Conservation (phyloP, 2,888 invertebrate genomes). For the Bombylius discolor region DNA sequence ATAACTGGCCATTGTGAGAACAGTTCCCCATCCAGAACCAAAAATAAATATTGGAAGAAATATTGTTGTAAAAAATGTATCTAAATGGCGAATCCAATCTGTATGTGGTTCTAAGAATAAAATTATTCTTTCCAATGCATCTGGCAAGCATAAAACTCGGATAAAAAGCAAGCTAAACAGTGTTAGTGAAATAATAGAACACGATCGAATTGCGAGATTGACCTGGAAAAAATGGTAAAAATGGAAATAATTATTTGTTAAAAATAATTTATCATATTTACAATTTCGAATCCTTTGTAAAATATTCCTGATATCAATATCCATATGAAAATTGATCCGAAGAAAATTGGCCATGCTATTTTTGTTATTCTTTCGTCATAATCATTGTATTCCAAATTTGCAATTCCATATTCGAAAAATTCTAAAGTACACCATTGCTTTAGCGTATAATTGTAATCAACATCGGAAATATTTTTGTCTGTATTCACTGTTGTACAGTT, state of each 20-base stretch:
- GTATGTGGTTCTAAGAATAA: background rate
- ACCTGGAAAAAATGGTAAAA: slow-evolving; percentile 4
- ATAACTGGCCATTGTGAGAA: slow-evolving; percentile 70
- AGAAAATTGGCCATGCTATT: background rate
- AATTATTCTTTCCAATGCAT: background rate
- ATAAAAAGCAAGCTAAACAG: background rate
- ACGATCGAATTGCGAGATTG: slow-evolving; percentile 4
- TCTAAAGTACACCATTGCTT: slow-evolving; percentile 22
- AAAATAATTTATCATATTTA: background rate
- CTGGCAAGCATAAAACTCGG: background rate
- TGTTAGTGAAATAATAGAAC: background rate
- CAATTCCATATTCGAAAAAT: slow-evolving; percentile 25
- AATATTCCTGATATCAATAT: slow-evolving; percentile 45
- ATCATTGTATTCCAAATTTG: too few species aligned
- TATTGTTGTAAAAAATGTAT: slow-evolving; percentile 10
- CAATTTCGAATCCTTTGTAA: background rate
- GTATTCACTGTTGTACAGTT: slow-evolving; percentile 39
- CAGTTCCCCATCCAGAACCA: slow-evolving; percentile 73
- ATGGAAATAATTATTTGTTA: too few species aligned
- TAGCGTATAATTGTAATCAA: slow-evolving; percentile 6
- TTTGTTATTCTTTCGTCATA: background rate
- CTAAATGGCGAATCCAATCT: background rate
- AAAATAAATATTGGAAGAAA: slow-evolving; percentile 52
- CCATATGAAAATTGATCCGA: slow-evolving; percentile 7
- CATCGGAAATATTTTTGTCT: background rate